Evolutionary conservation across 2,888 invertebrate genomes (phyloP), one percentile per base, ranked within the genome.

Genomic region (Sesamia inferens): DNA sequence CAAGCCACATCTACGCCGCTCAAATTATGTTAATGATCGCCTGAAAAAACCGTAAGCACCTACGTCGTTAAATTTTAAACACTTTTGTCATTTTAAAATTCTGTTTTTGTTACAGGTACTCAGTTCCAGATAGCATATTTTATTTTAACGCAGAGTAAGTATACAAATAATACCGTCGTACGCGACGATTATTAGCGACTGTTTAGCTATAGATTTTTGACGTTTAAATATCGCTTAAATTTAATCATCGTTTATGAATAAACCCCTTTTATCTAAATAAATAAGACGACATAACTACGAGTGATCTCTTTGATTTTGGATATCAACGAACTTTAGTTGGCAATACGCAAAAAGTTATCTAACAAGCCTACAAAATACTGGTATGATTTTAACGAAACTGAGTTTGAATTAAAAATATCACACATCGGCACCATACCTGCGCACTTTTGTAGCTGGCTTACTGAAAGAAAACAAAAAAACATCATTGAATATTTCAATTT

Each of bases 71-170:
- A 87, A 91, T 90, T 91, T 90, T 89, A 91, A 92, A 90, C 87
- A 78, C 31, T 81, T 85, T 72, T 80, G 69, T 74, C 64, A 78
- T 86, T 87, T 85, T 85, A 87, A 87, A 88, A 87, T 85, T 87
- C 87, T 89, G 85, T 92, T 91, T 91, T 92, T 93, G 92, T 94
- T 93, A 79, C 92, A 93, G 92, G 94, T 94, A 93, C 88, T 80
- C 79, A 74, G 74, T 74, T 83, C 73, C 73, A 82, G 76, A 39
- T 68, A 76, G 85, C 79, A 82, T 85, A 79, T 79, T 81, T 66
- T 81, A 81, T 81, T 85, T 83, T 81, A 79, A 69, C 66, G 8
- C 73, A 39, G 81, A 70, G 74, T 78, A 83, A 78, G 67, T 74
- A 80, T 44, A 70, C 77, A 71, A 76, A 84, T 86, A 79, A 86